Conservation (phyloP, 2,797 vertebrate genomes). For the Acridotheres tristis region DNA sequence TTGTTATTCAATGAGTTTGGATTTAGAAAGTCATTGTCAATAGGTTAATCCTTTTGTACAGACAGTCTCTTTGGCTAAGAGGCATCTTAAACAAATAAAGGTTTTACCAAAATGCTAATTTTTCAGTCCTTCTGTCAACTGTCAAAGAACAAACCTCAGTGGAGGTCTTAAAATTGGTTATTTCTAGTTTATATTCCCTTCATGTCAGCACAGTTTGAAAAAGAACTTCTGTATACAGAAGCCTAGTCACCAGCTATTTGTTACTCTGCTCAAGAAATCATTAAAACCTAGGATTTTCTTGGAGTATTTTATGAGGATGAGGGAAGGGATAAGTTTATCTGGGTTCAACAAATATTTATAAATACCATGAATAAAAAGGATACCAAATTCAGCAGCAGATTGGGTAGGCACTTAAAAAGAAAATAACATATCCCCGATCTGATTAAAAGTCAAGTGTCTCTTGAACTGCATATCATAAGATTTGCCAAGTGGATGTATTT, state of each 20-base stretch:
- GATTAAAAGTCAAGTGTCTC: slow-evolving; percentile 41
- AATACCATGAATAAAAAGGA: not conserved
- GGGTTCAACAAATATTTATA: slow-evolving; percentile 58
- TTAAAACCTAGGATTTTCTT: slow-evolving; percentile 64
- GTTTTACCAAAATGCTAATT: slow-evolving; percentile 79
- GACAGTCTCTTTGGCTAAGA: slow-evolving; percentile 75
- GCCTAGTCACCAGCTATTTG: slow-evolving; percentile 62
- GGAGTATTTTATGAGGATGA: slow-evolving; percentile 32
- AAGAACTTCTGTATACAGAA: slow-evolving; percentile 61
- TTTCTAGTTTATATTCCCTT: slow-evolving; percentile 72
- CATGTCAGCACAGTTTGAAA: slow-evolving; percentile 62
- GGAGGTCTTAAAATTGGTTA: slow-evolving; percentile 68
- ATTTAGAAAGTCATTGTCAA: slow-evolving; percentile 81
- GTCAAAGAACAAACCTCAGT: slow-evolving; percentile 66
- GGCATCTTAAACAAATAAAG: slow-evolving; percentile 76
- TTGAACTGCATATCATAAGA: not conserved
- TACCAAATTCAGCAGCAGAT: not conserved
- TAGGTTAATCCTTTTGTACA: slow-evolving; percentile 81
- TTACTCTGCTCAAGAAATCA: slow-evolving; percentile 64
- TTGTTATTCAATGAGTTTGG: slow-evolving; percentile 80
- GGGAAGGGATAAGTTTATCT: slow-evolving; percentile 29
- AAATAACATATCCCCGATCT: not conserved
- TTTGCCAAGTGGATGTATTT: not conserved
- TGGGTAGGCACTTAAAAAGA: not conserved
- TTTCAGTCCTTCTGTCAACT: slow-evolving; percentile 71